Percentiles rank a stretch among this genome's conserved stretches.
Conservation (phyloP, 2,888 invertebrate species). For the Nomada hirtipes region DNA sequence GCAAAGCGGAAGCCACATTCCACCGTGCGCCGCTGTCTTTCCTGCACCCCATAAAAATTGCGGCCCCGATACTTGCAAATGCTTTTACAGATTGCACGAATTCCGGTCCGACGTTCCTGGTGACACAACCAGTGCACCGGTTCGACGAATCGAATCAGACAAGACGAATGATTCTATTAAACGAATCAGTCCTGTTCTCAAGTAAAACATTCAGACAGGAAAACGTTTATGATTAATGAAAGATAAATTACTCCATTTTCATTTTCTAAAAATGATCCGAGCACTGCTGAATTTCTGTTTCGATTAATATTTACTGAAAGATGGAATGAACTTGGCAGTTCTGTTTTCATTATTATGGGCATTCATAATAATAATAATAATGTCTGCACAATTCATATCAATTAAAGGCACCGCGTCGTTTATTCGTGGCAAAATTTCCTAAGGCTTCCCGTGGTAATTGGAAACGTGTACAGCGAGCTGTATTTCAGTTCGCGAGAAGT, state of each 20-base stretch:
- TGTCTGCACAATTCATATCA: not conserved
- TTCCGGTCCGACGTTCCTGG: not conserved
- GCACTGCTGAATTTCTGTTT: no score
- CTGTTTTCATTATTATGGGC: no score
- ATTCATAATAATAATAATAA: no score
- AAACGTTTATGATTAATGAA: no score
- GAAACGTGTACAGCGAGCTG: not conserved
- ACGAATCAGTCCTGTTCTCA: not conserved
- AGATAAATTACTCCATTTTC: no score
- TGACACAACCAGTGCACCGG: not conserved
- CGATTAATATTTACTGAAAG: no score
- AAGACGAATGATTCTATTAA: not conserved
- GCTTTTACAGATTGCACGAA: not conserved
- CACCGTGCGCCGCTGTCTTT: not conserved
- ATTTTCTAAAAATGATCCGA: no score
- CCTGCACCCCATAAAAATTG: not conserved
- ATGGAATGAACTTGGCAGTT: no score
- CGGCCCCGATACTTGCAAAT: not conserved
- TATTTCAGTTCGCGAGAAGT: slow-evolving; percentile 20
- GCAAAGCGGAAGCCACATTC: slow-evolving; percentile 2
- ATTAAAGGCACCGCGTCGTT: not conserved
- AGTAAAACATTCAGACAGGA: no score
- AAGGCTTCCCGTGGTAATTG: not conserved
- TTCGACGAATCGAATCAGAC: not conserved
- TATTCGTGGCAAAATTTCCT: no score